A percentile compares a stretch with the other conserved stretches of the same genome.
Conservation (phyloP, 2,888 invertebrate species). For the Heteromurus nitidus region DNA sequence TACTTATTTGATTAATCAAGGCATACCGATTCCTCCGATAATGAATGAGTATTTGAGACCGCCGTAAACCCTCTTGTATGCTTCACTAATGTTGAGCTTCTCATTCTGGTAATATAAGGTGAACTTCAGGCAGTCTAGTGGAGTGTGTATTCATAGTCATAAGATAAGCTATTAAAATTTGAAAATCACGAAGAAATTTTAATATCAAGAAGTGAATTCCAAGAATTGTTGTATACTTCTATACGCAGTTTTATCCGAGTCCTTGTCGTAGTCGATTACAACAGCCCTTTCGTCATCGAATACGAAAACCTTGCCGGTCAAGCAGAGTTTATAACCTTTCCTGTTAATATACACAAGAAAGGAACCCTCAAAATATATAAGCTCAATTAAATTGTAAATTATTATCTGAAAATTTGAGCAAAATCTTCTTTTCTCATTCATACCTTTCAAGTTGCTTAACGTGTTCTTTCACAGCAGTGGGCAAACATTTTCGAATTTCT, state of each 20-base stretch:
- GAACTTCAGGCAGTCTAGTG: constrained; percentile 30
- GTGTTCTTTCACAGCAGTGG: neutral
- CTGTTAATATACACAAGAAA: constrained; percentile 2
- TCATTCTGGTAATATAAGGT: constrained; percentile 32
- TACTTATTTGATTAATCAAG: neutral
- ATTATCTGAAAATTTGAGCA: too few species aligned
- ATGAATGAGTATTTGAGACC: constrained; percentile 42
- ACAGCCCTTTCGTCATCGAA: constrained; percentile 33
- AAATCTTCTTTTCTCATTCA: neutral
- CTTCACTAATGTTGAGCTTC: constrained; percentile 34
- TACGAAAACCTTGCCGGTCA: constrained; percentile 42
- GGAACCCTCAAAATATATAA: neutral
- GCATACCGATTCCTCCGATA: constrained; percentile 53
- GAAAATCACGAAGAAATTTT: neutral
- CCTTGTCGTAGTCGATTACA: constrained; percentile 30
- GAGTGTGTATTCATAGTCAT: neutral
- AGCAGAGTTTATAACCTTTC: constrained; percentile 41
- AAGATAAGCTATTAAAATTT: neutral
- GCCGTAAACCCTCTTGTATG: constrained; percentile 31
- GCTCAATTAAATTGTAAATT: too few species aligned
- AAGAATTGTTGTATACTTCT: constrained; percentile 10
- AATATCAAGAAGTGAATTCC: neutral
- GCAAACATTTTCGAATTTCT: constrained; percentile 42
- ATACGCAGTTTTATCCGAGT: constrained; percentile 17
- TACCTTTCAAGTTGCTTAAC: constrained; percentile 39